Conservation (phyloP, 2,113 vertebrate genomes). For the Oriolus oriolus region DNA sequence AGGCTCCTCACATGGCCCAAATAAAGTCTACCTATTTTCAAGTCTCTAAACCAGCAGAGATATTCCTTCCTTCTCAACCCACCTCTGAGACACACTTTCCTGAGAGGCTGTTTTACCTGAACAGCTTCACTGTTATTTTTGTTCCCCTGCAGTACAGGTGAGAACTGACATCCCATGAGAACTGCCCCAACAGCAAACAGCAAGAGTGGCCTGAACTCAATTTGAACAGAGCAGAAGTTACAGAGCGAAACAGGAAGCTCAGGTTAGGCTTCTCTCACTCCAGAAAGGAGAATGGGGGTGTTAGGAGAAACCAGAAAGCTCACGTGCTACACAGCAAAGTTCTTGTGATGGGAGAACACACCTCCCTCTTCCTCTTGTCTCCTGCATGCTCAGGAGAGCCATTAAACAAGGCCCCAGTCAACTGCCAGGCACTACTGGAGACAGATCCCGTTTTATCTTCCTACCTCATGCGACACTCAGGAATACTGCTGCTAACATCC, state of each 20-base stretch:
- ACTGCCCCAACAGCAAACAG: background rate
- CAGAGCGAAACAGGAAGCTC: constrained; percentile 47
- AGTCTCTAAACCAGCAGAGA: background rate
- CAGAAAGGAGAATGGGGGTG: background rate
- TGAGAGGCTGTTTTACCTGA: constrained; percentile 43
- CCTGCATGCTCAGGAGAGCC: background rate
- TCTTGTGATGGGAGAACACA: background rate
- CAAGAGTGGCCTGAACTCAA: background rate
- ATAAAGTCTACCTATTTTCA: background rate
- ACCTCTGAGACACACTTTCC: background rate
- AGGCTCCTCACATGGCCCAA: background rate
- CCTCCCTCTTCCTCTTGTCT: background rate
- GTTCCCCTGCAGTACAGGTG: background rate
- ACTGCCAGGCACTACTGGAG: background rate
- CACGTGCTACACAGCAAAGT: background rate
- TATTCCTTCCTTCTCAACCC: background rate
- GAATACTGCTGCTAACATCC: background rate
- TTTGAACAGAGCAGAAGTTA: constrained; percentile 33
- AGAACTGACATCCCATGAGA: constrained; percentile 1
- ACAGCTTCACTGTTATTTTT: constrained; percentile 27
- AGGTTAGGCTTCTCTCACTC: constrained; percentile 4
- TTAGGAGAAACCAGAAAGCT: constrained; percentile 35
- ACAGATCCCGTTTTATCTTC: background rate
- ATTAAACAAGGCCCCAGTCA: background rate
- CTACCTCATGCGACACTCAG: background rate